Evolutionary conservation across 2,113 vertebrate genomes (phyloP), one percentile per base, ranked within the genome.

Genomic region (Rissa tridactyla): DNA sequence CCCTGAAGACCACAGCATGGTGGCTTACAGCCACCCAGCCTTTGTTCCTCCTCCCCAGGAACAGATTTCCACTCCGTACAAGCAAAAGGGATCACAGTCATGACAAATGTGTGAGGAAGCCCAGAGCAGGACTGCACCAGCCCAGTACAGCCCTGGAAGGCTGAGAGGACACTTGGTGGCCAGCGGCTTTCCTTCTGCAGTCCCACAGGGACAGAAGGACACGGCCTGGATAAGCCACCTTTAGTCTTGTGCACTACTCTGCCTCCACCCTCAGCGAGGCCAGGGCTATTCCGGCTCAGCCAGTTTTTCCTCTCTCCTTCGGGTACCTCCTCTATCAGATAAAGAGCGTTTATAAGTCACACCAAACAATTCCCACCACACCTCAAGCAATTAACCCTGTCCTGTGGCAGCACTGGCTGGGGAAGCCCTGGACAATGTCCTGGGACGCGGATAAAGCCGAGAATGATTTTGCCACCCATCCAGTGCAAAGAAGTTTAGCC

Each of bases 371-470:
- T 96, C n/a, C 78, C 51, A 90, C 38, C 78, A 88, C 78, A 44
- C 78, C 89, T 91, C 36, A 38, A 55, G 78, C n/a, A 69, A 91
- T 96, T 89, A 94, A 94, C 58, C 75, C 61, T 8, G 3, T 79
- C 61, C 42, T 1, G 20, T 18, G 34, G 52, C 55, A 47, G 55
- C 0, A 0, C 46, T 79, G 82, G 6, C 75, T 82, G 42, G 46
- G 79, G 60, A 82, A 87, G 42, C 51, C 32, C 58, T 42, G 49
- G 58, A 49, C 81, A 46, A 27, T 26, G 23, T 61, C 77, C 54
- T 90, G 68, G 78, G 78, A 58, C 42, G 85, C 20, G 5, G 34
- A 5, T 38, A 66, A 58, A 93, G 54, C 73, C 2, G 1, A 66
- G 38, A 79, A 70, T 32, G 72, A 29, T 66, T 78, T 84, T 89